Conservation (phyloP, 2,113 vertebrate genomes). For the Macquaria australasica region DNA sequence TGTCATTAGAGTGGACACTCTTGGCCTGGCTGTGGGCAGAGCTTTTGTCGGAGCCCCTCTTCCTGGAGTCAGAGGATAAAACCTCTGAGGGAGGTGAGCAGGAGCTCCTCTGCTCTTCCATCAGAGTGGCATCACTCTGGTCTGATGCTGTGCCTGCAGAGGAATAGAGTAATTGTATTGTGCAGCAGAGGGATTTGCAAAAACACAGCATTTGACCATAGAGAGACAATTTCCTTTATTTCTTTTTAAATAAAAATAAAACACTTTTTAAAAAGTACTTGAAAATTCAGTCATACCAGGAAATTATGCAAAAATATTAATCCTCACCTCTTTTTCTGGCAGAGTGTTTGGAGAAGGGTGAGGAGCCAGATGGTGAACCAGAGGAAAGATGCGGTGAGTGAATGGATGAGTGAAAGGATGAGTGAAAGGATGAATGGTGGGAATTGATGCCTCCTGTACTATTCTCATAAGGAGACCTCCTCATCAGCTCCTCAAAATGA, state of each 20-base stretch:
- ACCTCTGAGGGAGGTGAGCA: slow-evolving; percentile 81
- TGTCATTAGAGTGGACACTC: slow-evolving; percentile 83
- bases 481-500: slow-evolving; percentile 85
- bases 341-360: slow-evolving; percentile 87
- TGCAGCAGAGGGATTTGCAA: not conserved
- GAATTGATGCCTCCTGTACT: slow-evolving; percentile 75
- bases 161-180: not conserved
- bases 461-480: slow-evolving; percentile 82
- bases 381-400: slow-evolving; percentile 83
- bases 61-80: slow-evolving; percentile 82
- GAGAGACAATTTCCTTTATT: not conserved
- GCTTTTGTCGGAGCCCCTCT: slow-evolving; percentile 75
- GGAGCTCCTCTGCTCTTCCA: slow-evolving; percentile 84
- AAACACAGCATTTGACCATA: not conserved
- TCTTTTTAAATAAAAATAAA: not conserved
- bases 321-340: slow-evolving; percentile 84
- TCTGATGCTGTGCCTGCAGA: slow-evolving; percentile 69
- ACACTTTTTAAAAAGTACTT: too few relatives aligned
- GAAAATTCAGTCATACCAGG: not conserved
- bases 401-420: slow-evolving; percentile 59
- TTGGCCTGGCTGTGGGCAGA: slow-evolving; percentile 80
- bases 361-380: slow-evolving; percentile 83
- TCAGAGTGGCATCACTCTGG: slow-evolving; percentile 82
- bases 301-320: not conserved
- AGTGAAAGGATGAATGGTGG: slow-evolving; percentile 79